Evolutionary conservation across 2,113 vertebrate species (phyloP), one percentile per base, ranked within the genome.

Genomic region (Terrapene triunguis): DNA sequence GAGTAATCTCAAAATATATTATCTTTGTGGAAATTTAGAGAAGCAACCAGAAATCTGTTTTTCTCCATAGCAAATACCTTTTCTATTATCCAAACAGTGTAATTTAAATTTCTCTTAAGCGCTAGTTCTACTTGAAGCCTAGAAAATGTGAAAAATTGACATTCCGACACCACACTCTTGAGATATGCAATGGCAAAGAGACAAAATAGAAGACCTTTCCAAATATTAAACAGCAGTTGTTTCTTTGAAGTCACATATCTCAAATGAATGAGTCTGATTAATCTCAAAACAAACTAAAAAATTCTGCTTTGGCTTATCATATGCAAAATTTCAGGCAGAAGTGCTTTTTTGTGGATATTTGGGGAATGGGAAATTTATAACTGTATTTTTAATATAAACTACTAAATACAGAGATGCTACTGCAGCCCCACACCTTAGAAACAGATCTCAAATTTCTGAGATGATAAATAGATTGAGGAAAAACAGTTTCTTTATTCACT

Each of bases 401-500:
- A 80, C 5, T 3, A 93, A 50, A 87, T 92, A 80, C 74, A 80
- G 51, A 94, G 76, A 38, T 82, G 57, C 38, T 84, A 53, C 51
- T 32, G 62, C 65, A 91, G 87, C 53, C 89, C 50, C 65, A 89
- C 47, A 81, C 82, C 65, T 84, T 74, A 51, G 50, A 92, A 65
- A 42, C 87, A 72, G 53, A 62, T 92, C 91, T 65, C 89, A 42
- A 92, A 87, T 90, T 89, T 93, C 48, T 48, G 95, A 48, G 57
- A 59, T 0, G 89, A 80, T 1, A 38, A 93, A 92, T 25, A 95
- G 85, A 95, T 82, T 57, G 95, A 90, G 54, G 17, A 50, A 93
- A 94, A 90, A 78, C 84, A 59, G 22, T 16, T 50, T 50, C 50
- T 50, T 50, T 50, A 50, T 50, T 50, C 50, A 50, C 50, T 50